Percentiles rank a stretch among this genome's conserved stretches.
Conservation (phyloP, 2,888 invertebrate species). For the Schizotus pectinicornis region DNA sequence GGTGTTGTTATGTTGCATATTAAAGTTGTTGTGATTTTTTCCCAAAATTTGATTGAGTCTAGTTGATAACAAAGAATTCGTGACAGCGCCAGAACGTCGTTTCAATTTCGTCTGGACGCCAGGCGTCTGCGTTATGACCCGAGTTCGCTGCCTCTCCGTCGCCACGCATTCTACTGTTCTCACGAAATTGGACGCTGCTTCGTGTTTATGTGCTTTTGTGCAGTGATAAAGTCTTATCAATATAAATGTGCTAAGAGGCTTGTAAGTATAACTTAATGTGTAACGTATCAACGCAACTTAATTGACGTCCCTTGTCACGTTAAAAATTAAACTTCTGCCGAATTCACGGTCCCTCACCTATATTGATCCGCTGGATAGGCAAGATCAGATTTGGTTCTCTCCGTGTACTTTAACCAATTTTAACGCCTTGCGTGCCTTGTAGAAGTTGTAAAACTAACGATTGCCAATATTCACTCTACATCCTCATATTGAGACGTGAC, state of each 20-base stretch:
- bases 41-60: too few species aligned
- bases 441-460: neutral
- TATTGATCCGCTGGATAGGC: conserved; percentile 21
- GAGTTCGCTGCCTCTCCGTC: conserved; percentile 20
- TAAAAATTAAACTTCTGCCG: too few species aligned
- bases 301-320: neutral
- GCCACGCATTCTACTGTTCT: conserved; percentile 24
- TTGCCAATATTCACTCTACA: neutral
- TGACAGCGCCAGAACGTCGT: neutral
- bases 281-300: neutral
- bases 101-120: conserved; percentile 9
- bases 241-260: neutral
- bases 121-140: conserved; percentile 37
- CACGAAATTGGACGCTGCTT: conserved; percentile 12
- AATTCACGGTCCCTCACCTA: conserved; percentile 1
- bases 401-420: neutral
- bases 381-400: conserved; percentile 15
- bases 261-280: conserved; percentile 13
- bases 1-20: too few species aligned
- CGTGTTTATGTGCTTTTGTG: conserved; percentile 10
- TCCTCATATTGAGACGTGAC: too few species aligned
- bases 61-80: too few species aligned
- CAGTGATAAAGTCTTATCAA: conserved; percentile 9
- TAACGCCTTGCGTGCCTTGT: neutral
- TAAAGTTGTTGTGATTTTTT: too few species aligned